phyloP scores from a whole-genome alignment of 2,888 invertebrate species.

The Callyntrura sp. region DNA sequence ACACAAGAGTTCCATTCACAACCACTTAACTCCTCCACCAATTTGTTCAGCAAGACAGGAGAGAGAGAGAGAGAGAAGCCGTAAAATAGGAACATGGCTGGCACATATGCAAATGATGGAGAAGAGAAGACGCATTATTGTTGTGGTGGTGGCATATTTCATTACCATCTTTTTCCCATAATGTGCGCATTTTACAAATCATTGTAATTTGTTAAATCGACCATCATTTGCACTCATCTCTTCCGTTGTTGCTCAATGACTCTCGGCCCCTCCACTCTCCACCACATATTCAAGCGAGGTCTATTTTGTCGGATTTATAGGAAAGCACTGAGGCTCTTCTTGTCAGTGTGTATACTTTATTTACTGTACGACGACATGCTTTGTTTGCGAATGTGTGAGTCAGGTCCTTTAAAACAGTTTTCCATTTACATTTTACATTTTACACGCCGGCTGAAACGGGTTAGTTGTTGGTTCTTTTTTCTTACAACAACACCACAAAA shows the following conservation, averaged over 20 bases:
- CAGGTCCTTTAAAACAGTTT: conserved; percentile 52
- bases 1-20: conserved; percentile 41
- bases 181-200: conserved; percentile 69
- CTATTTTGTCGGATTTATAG: neutral
- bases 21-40: conserved; percentile 58
- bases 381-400: neutral
- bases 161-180: conserved; percentile 73
- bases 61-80: too few species aligned
- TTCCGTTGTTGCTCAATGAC: conserved; percentile 47
- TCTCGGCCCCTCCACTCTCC: neutral
- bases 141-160: conserved; percentile 64
- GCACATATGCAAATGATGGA: conserved; percentile 29
- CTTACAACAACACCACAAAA: conserved; percentile 9
- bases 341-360: neutral
- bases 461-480: conserved; percentile 31
- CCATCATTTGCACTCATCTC: conserved; percentile 70
- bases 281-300: neutral
- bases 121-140: conserved; percentile 1
- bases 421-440: neutral
- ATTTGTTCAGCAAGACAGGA: conserved; percentile 56
- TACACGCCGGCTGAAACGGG: conserved; percentile 60
- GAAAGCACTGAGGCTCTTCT: neutral
- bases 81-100: conserved; percentile 16
- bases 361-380: neutral
- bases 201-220: conserved; percentile 77